Evolutionary conservation across 2,113 vertebrate genomes (phyloP).

Genomic region (Cromileptes altivelis): DNA sequence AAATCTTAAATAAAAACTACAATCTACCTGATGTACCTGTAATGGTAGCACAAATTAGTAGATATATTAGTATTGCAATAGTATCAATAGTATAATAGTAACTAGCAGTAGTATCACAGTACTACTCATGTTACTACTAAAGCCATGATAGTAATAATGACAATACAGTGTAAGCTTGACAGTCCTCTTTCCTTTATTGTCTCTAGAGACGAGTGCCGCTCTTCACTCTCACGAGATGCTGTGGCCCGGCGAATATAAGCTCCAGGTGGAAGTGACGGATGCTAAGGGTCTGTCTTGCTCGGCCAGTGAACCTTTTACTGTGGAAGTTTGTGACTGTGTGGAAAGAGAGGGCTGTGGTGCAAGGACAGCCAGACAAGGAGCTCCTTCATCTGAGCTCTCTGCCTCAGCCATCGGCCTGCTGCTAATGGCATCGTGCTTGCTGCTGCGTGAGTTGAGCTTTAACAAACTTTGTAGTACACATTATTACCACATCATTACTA

Average conservation of each 20-base stretch:
- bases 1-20: not conserved
- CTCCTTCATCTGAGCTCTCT: slow-evolving; percentile 69
- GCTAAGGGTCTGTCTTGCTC: slow-evolving; percentile 76
- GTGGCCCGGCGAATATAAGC: slow-evolving; percentile 75
- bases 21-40: not conserved
- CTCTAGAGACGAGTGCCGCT: slow-evolving; percentile 66
- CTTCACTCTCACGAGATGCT: slow-evolving; percentile 57
- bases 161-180: slow-evolving; percentile 2
- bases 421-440: slow-evolving; percentile 80
- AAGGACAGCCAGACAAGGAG: fast-evolving
- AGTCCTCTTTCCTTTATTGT: not conserved
- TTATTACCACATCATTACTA: too few relatives aligned
- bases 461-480: slow-evolving; percentile 2
- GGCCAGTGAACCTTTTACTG: slow-evolving; percentile 58
- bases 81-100: too few relatives aligned
- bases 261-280: slow-evolving; percentile 76
- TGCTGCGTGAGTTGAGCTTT: slow-evolving; percentile 86
- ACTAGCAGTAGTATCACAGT: not conserved
- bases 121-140: not conserved
- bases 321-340: slow-evolving; percentile 80
- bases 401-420: slow-evolving; percentile 83
- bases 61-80: too few relatives aligned
- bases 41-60: not conserved
- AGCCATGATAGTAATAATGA: not conserved
- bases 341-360: slow-evolving; percentile 33